phyloP scores from a whole-genome alignment of 2,888 invertebrate genomes.

The Parnassius glacialis region DNA sequence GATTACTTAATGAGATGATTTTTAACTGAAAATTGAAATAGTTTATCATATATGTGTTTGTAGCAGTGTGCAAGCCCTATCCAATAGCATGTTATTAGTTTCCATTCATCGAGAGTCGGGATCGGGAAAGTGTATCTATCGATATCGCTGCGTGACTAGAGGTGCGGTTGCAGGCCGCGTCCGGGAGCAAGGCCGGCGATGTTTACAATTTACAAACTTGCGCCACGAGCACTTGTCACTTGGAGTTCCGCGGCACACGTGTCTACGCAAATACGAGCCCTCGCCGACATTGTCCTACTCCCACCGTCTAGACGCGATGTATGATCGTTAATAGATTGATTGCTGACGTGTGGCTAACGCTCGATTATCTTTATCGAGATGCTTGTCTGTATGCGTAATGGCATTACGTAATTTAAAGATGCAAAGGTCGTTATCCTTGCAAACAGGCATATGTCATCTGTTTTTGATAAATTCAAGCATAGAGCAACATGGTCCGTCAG shows the following conservation, averaged over 20 bases:
- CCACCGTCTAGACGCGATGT: constrained; percentile 68
- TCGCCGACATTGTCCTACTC: constrained; percentile 51
- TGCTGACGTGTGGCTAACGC: constrained; percentile 49
- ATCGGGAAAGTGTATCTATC: constrained; percentile 58
- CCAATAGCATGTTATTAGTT: constrained; percentile 48
- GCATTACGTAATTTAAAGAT: constrained; percentile 23
- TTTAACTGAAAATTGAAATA: too few relatives aligned
- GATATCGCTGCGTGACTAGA: constrained; percentile 59
- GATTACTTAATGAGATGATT: too few relatives aligned
- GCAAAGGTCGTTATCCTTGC: constrained; percentile 31
- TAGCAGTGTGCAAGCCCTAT: constrained; percentile 15
- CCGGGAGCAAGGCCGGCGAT: constrained; percentile 73
- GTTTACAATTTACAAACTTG: constrained; percentile 80
- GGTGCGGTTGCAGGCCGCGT: constrained; percentile 46
- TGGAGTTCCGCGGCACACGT: constrained; percentile 56
- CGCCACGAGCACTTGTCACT: constrained; percentile 73
- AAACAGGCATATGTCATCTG: background rate
- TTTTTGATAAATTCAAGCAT: background rate
- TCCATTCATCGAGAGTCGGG: constrained; percentile 57
- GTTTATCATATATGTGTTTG: too few relatives aligned
- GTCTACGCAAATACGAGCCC: constrained; percentile 77
- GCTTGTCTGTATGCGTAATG: constrained; percentile 28
- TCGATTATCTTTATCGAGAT: constrained; percentile 38
- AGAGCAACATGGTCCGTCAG: too few relatives aligned
- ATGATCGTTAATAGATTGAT: constrained; percentile 60